Evolutionary conservation across 2,113 vertebrate species (phyloP), one percentile per base, ranked within the genome.

Genomic region (Pachycephala philippinensis): DNA sequence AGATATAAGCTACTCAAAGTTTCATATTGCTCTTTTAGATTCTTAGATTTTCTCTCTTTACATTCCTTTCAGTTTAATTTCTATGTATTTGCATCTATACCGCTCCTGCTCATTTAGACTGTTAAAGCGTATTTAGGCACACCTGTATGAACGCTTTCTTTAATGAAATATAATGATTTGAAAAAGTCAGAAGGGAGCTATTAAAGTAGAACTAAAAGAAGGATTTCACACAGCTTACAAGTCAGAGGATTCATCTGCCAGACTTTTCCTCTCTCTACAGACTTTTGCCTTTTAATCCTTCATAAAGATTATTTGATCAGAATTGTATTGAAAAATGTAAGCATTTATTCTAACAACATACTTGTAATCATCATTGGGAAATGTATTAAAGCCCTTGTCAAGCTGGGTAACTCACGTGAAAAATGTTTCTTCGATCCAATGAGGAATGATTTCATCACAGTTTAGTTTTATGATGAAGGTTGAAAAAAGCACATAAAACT

Each of bases 151-250:
- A 21, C 9, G 39, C 13, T 47, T 83, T 87, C 31, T 80, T 93
- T 82, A 93, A 88, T 35, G 37, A 87, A 83, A 77, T 88, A 45
- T 9, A 77, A 28, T 49, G 26, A 28, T 44, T 90, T 85, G 42
- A 83, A 79, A 91, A 88, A 66, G 33, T 77, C 80, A 59, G 59
- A 85, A 87, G 22, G 16, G 45, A 72, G 13, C 39, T 84, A 77
- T 61, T 91, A 87, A 95, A 94, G 21, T 59, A 85, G 63, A 89
- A 91, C 70, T 90, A 84, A 81, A 94, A 93, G 54, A 63, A 74
- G 31, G 22, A 76, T 89, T 93, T 95, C 57, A 89, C 35, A 61
- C 15, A 57, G 30, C 64, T 83, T 93, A 72, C n/a, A 53, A 85
- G 42, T 63, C 50, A 85, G n/a, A 78, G 16, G 40, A 88, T 86